Conservation (phyloP, 2,888 invertebrate genomes). For the Limnephilus auricula region DNA sequence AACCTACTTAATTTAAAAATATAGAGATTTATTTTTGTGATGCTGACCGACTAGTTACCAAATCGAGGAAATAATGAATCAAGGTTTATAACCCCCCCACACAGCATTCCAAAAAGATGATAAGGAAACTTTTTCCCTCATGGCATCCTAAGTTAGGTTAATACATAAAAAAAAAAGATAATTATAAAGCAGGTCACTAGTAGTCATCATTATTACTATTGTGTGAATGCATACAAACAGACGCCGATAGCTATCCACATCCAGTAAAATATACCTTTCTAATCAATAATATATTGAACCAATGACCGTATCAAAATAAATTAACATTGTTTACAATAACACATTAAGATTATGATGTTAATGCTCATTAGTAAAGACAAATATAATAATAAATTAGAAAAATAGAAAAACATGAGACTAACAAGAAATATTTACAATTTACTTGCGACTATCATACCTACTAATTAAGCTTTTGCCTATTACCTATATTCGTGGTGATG, state of each 20-base stretch:
- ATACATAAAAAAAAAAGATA: too few species aligned
- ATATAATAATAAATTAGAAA: not conserved
- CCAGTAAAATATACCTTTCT: not conserved
- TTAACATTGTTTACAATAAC: not conserved
- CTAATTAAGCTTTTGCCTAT: too few species aligned
- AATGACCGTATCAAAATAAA: not conserved
- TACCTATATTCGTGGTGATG: too few species aligned
- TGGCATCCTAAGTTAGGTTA: too few species aligned
- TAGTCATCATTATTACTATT: too few species aligned
- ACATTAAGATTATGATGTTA: not conserved
- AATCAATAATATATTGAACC: not conserved
- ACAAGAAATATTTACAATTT: not conserved
- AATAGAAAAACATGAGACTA: not conserved
- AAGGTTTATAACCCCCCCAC: too few species aligned
- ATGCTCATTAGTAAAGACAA: not conserved
- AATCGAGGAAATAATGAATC: too few species aligned
- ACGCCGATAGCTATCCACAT: not conserved
- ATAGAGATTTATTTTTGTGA: not conserved
- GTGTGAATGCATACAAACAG: not conserved
- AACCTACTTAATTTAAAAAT: too few species aligned
- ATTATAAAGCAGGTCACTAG: too few species aligned
- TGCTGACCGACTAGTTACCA: not conserved
- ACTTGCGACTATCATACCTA: not conserved
- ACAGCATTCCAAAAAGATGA: too few species aligned
- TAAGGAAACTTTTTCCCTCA: too few species aligned